A percentile compares a stretch with the other conserved stretches of the same genome.
Evolutionary conservation across 2,888 invertebrate species (phyloP).

Genomic region (Heliconius charithonia): DNA sequence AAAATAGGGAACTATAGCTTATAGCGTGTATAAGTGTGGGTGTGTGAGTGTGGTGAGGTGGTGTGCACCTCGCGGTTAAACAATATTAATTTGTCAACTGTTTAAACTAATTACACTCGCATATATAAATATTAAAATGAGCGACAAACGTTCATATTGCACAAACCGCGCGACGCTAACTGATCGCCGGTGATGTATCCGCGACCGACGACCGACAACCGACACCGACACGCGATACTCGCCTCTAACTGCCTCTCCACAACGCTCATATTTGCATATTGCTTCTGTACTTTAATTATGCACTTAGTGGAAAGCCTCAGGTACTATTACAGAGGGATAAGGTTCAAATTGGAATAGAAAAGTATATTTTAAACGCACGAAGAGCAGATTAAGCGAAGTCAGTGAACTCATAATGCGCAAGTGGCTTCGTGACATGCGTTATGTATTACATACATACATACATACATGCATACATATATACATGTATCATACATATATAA

Average conservation of each 20-base stretch:
- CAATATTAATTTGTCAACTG: slow-evolving; percentile 11
- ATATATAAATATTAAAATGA: slow-evolving; percentile 13
- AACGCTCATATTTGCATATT: slow-evolving; percentile 11
- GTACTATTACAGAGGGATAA: not conserved
- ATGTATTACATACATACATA: slow-evolving; percentile 6
- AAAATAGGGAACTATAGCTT: too few species aligned
- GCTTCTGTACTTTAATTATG: slow-evolving; percentile 2
- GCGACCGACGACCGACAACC: not conserved
- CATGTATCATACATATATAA: not conserved
- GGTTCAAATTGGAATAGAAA: slow-evolving; percentile 7
- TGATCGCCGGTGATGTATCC: slow-evolving; percentile 27
- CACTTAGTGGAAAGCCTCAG: not conserved
- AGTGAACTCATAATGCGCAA: slow-evolving; percentile 37
- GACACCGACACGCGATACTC: not conserved
- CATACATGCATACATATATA: not conserved
- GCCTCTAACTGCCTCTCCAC: not conserved
- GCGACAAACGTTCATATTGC: slow-evolving; percentile 17
- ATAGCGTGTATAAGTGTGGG: not conserved
- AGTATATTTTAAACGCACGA: slow-evolving; percentile 30
- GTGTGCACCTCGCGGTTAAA: not conserved
- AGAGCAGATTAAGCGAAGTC: slow-evolving; percentile 34
- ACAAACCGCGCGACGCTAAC: slow-evolving; percentile 26
- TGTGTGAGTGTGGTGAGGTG: not conserved
- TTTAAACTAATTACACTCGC: slow-evolving; percentile 18
- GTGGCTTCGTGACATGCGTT: slow-evolving; percentile 34